Evolutionary conservation across 2,888 invertebrate genomes (phyloP).

Genomic region (Syrista parreyssii): DNA sequence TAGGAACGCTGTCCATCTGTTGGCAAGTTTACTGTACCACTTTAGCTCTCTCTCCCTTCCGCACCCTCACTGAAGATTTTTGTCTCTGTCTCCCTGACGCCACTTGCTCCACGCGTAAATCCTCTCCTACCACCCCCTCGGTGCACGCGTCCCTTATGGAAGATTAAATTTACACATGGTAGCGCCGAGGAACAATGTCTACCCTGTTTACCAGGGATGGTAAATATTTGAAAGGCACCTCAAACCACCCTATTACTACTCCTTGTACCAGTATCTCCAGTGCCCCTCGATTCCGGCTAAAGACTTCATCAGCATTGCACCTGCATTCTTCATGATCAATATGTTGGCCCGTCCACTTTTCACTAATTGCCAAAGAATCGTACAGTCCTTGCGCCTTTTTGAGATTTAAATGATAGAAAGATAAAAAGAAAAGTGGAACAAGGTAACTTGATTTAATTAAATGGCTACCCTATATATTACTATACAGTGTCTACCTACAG

Average conservation of each 20-base stretch:
- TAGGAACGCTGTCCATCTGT: not conserved
- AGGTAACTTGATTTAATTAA: not conserved
- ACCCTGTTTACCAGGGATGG: conserved; percentile 54
- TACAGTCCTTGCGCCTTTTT: not conserved
- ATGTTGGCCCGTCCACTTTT: conserved; percentile 61
- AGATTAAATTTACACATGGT: conserved; percentile 66
- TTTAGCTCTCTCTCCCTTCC: not conserved
- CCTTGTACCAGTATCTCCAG: not conserved
- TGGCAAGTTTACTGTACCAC: not conserved
- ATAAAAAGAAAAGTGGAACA: not conserved
- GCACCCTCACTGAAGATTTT: conserved; percentile 4
- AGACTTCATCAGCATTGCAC: not conserved
- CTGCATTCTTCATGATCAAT: conserved; percentile 54
- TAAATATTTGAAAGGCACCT: conserved; percentile 60
- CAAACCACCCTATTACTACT: conserved; percentile 2
- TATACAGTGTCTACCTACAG: not conserved
- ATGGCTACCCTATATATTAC: not conserved
- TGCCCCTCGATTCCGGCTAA: conserved; percentile 14
- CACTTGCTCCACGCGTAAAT: conserved; percentile 16
- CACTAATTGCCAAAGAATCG: conserved; percentile 62
- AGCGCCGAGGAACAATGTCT: conserved; percentile 61
- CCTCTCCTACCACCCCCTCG: conserved; percentile 26
- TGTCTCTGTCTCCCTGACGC: conserved; percentile 5
- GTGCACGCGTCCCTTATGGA: conserved; percentile 39
- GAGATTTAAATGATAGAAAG: not conserved